Evolutionary conservation across 2,113 vertebrate genomes (phyloP), one percentile per base, ranked within the genome.

Genomic region (Dunckerocampus dactyliophorus): DNA sequence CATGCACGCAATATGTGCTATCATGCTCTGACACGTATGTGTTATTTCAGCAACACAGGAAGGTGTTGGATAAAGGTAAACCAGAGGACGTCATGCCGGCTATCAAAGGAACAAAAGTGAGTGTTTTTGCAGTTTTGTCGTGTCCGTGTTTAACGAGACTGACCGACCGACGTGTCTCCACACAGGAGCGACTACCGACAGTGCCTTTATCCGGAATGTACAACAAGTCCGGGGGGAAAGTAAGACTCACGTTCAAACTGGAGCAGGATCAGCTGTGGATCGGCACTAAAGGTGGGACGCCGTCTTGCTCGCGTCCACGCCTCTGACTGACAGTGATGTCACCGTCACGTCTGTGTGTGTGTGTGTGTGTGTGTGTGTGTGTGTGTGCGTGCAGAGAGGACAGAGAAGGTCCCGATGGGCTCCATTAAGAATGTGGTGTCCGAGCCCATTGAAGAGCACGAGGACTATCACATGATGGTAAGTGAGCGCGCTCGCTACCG

Each of bases 391-490:
- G 15, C 89, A 99, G 97, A 99, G 87, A 93, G 97, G 85, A 99
- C 97, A 59, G 97, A 99, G 92, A 99, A 99, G 84, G 88, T 99
- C 81, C 96, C 95, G 24, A 99, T 99, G 97, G 97, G 94, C 75
- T 99, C 97, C 87, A 98, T 99, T 86, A 99, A 98, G 92, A 98
- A 99, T 63, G 95, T 99, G 89, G 91, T 98, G 87, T 94, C 93
- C 85, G 97, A 99, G 86, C 93, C 95, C 81, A 97, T 99, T 63
- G 96, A 99, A 92, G 97, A 92, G 83, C 92, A 99, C 3, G 95
- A 99, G 51, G 97, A 95, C 87, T 99, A 99, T 89, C 91, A 97
- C 89, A 99, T 99, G 97, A 96, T 99, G 95, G 97, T 98, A 89
- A 80, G 42, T 62, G 48, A 56, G 39, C 11, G 39, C 13, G 49